Conservation (phyloP, 2,797 vertebrate species). For the Todus mexicanus region DNA sequence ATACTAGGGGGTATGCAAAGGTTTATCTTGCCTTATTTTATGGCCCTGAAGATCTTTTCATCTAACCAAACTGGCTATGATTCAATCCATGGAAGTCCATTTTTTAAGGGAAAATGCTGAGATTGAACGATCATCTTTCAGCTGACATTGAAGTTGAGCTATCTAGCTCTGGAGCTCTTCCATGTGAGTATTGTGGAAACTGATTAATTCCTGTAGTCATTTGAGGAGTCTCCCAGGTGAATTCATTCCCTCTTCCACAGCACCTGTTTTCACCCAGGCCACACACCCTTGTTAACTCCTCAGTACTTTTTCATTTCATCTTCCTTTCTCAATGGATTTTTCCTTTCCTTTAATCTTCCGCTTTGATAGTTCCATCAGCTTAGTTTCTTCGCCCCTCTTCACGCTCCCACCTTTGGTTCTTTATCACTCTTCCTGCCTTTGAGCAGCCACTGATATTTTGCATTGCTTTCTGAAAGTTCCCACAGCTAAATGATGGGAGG, state of each 20-base stretch:
- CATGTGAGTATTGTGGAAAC: not conserved
- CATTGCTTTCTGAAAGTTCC: not conserved
- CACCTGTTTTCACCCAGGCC: not conserved
- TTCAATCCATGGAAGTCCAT: not conserved
- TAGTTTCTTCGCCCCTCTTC: not conserved
- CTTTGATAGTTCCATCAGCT: not conserved
- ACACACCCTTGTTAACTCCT: not conserved
- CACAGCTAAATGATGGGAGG: not conserved
- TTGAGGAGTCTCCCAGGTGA: not conserved
- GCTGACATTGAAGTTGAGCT: not conserved
- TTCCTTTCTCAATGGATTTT: not conserved
- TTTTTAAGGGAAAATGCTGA: not conserved
- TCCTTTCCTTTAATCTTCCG: not conserved
- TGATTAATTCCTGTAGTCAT: not conserved
- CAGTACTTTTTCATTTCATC: not conserved
- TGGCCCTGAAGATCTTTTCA: not conserved
- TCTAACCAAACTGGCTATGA: not conserved
- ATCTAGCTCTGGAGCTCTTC: not conserved
- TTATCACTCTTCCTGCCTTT: not conserved
- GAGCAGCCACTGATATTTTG: not conserved
- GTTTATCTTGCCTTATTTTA: not conserved
- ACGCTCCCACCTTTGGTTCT: not conserved
- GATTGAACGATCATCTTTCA: not conserved
- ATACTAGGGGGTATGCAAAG: not conserved
- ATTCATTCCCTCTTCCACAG: not conserved